Base-by-base conservation (phyloP, 2,797 vertebrate genomes). In the Ctenochaetus hawaiiensis region DNA sequence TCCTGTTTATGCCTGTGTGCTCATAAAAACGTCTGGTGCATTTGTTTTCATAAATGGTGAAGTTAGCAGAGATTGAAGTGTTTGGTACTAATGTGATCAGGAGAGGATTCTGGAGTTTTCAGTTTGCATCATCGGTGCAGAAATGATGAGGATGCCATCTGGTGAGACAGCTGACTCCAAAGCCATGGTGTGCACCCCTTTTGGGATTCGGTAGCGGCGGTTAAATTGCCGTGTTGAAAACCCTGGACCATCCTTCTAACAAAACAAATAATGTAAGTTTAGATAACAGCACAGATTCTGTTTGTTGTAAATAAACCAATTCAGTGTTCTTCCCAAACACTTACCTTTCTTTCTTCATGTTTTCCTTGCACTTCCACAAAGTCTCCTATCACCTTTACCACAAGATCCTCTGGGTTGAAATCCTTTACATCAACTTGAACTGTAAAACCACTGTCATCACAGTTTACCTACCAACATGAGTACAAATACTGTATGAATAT, bases 281-380 rank as follows among this genome's bases (percentile, higher is more conserved):
- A 71, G 30, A 58, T 0, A 16, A 53, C 14, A 22, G 26, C 13
- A 39, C 6, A 41, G 14, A 52, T 64, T 14, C n/a, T 4, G 52
- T 1, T 2, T 56, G 16, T 34, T 67, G 1, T 7, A 44, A 49
- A 54, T 5, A 61, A 52, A 44, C 8, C 6, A n/a, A 2, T 37
- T 22, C 0, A 34, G 5, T 20, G 8, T 4, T 67, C 2, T 5
- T 68, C 1, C 0, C 5, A 26, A 16, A 61, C 8, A 83, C 91
- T 2, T 66, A 95, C 95, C 95, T 94, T 95, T 87, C 80, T 93
- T 67, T 96, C 93, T 75, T 95, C 92, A 37, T 95, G 95, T 77
- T 93, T 95, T 76, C 95, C 95, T 62, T 95, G 93, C 20, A 96
- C 95, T 68, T 95, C 95, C 14, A 96, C 91, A 91, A 95, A 96